Evolutionary conservation across 2,888 invertebrate genomes (phyloP).

Genomic region (Perizoma affinitatum): DNA sequence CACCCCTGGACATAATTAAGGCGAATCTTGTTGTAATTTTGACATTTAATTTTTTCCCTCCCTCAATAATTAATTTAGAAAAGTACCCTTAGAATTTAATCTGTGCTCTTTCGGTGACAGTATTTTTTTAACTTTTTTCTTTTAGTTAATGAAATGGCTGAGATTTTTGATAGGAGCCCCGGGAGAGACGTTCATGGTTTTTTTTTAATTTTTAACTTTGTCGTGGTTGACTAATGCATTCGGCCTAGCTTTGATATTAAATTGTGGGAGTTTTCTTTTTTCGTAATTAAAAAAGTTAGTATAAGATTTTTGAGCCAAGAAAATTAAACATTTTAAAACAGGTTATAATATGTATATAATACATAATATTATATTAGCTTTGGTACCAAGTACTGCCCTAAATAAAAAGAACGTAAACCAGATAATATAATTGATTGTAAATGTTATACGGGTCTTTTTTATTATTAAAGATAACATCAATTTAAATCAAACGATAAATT

Average conservation of each 20-base stretch:
- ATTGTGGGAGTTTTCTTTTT: slow-evolving; percentile 48
- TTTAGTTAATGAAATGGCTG: slow-evolving; percentile 71
- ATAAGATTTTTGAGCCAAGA: slow-evolving; percentile 12
- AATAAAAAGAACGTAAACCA: too few relatives aligned
- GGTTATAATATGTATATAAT: too few relatives aligned
- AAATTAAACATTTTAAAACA: too few relatives aligned
- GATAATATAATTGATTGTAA: too few relatives aligned
- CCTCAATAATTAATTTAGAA: slow-evolving; percentile 77
- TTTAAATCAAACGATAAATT: too few relatives aligned
- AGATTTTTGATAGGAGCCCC: slow-evolving; percentile 71
- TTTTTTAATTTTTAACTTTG: slow-evolving; percentile 56
- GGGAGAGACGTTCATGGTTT: slow-evolving; percentile 39
- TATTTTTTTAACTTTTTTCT: slow-evolving; percentile 53
- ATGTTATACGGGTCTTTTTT: too few relatives aligned
- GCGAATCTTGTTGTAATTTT: slow-evolving; percentile 83
- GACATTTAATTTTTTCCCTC: slow-evolving; percentile 79
- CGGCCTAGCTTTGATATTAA: slow-evolving; percentile 54
- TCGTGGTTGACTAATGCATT: slow-evolving; percentile 61
- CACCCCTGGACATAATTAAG: slow-evolving; percentile 76
- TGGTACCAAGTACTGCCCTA: too few relatives aligned
- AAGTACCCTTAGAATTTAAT: slow-evolving; percentile 80
- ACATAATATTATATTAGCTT: too few relatives aligned
- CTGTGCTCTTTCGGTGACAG: slow-evolving; percentile 73
- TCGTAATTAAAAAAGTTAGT: slow-evolving; percentile 43
- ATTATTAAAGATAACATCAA: too few relatives aligned